Percentiles rank a stretch among this genome's conserved stretches.
Evolutionary conservation across 2,888 invertebrate species (phyloP).

Genomic region (Eupithecia vulgata): DNA sequence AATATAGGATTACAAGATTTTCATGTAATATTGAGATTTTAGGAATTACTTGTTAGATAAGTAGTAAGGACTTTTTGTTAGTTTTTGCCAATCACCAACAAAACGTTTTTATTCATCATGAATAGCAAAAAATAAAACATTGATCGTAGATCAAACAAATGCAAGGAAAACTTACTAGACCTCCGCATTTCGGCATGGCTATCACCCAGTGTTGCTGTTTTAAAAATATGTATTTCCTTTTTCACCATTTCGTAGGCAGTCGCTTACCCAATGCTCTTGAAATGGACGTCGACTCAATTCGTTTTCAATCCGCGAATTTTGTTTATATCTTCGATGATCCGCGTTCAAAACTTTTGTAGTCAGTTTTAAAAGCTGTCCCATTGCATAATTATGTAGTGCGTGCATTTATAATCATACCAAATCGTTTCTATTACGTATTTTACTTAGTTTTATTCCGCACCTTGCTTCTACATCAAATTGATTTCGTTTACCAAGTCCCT

Average conservation of each 20-base stretch:
- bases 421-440: slow-evolving; percentile 67
- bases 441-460: slow-evolving; percentile 60
- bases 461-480: slow-evolving; percentile 45
- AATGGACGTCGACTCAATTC: slow-evolving; percentile 78
- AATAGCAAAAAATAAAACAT: neutral
- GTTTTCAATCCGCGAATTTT: slow-evolving; percentile 73
- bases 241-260: slow-evolving; percentile 75
- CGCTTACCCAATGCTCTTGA: slow-evolving; percentile 74
- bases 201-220: slow-evolving; percentile 67
- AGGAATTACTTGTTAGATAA: neutral
- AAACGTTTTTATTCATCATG: neutral
- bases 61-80: neutral
- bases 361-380: slow-evolving; percentile 72
- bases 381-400: slow-evolving; percentile 74
- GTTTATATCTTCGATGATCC: slow-evolving; percentile 82
- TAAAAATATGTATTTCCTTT: slow-evolving; percentile 74
- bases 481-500: slow-evolving; percentile 43
- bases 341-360: slow-evolving; percentile 79
- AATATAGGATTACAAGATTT: neutral
- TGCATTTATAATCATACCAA: slow-evolving; percentile 63
- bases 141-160: neutral
- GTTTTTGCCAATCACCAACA: neutral
- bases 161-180: neutral
- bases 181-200: slow-evolving; percentile 33
- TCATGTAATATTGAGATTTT: neutral